Evolutionary conservation across 2,888 invertebrate genomes (phyloP).

Genomic region (Microplitis manilae): DNA sequence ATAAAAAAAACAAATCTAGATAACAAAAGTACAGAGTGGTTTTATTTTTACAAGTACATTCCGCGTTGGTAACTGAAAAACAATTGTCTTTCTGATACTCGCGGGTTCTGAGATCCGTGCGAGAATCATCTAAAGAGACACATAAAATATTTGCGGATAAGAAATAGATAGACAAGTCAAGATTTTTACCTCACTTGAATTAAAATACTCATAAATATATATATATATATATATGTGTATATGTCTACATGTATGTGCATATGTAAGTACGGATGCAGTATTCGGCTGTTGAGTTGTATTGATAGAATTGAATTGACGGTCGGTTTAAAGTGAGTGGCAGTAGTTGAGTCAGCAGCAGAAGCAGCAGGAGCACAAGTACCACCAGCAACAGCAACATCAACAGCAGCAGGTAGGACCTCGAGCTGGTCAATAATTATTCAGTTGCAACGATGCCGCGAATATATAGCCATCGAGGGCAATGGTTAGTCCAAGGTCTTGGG

Average conservation of each 20-base stretch:
- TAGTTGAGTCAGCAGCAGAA: constrained; percentile 35
- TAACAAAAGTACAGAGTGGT: not conserved
- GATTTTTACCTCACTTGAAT: not conserved
- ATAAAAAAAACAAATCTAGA: not conserved
- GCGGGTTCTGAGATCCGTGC: not conserved
- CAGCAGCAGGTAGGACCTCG: constrained; percentile 32
- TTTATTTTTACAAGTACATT: not conserved
- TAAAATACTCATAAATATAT: not conserved
- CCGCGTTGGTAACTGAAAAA: not conserved
- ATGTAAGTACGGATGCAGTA: too few species aligned
- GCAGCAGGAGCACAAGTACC: constrained; percentile 42
- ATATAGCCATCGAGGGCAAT: constrained; percentile 71
- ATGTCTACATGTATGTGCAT: too few species aligned
- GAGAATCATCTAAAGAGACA: not conserved
- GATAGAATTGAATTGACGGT: not conserved
- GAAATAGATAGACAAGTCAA: not conserved
- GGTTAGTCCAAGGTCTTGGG: constrained; percentile 71
- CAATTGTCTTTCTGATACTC: not conserved
- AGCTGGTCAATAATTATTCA: constrained; percentile 59
- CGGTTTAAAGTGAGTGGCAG: not conserved
- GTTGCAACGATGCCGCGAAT: constrained; percentile 55
- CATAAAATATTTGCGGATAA: not conserved
- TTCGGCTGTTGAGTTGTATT: not conserved
- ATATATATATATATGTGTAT: too few species aligned
- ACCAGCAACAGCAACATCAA: constrained; percentile 19